These are phyloP conservation scores for Zeus faber DNA, from an alignment of 2,113 vertebrate genomes.

Conservation along the genomic window DNA sequence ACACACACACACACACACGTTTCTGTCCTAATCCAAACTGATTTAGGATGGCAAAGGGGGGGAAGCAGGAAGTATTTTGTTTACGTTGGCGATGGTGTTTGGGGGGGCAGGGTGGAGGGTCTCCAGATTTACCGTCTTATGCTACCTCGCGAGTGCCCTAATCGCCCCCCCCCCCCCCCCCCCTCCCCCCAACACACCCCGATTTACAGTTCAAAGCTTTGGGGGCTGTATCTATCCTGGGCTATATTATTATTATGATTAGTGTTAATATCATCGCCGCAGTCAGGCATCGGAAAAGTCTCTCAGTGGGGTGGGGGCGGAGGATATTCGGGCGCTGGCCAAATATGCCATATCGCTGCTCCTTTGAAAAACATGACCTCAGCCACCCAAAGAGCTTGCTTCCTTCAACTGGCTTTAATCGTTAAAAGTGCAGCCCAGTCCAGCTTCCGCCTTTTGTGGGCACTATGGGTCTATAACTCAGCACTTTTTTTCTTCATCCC, in stretches of 20 bases:
- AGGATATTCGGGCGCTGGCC: conserved; percentile 36
- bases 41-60: conserved; percentile 72
- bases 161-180: conserved; percentile 63
- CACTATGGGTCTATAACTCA: conserved; percentile 45
- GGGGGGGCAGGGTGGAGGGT: too few relatives aligned
- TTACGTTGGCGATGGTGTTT: too few relatives aligned
- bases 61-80: too few relatives aligned
- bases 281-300: conserved; percentile 32
- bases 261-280: conserved; percentile 75
- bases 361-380: conserved; percentile 64
- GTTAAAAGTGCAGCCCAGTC: neutral
- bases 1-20: too few relatives aligned
- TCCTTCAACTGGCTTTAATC: conserved; percentile 29
- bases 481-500: conserved; percentile 30
- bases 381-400: conserved; percentile 29
- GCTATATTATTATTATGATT: conserved; percentile 74
- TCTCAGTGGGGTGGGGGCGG: neutral
- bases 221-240: conserved; percentile 59
- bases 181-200: conserved; percentile 54
- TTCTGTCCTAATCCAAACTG: conserved; percentile 76
- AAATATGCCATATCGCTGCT: conserved; percentile 44
- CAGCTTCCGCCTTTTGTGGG: conserved; percentile 27
- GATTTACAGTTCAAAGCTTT: conserved; percentile 77
- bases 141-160: conserved; percentile 50
- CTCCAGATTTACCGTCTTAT: conserved; percentile 72